Conservation (phyloP, 2,797 vertebrate genomes). For the Choloepus didactylus region DNA sequence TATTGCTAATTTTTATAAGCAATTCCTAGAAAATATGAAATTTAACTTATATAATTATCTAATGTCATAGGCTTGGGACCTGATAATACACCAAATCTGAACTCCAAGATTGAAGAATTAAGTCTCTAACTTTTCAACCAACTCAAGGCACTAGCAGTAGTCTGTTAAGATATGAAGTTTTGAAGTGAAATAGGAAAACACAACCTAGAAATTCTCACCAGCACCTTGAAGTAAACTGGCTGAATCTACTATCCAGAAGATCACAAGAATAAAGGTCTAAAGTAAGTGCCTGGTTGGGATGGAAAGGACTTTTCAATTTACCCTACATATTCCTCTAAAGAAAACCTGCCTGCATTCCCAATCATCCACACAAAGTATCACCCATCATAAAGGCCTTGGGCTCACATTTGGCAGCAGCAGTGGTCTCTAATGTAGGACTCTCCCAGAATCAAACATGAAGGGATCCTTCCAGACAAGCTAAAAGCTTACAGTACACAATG, state of each 20-base stretch:
- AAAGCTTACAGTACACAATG: neutral
- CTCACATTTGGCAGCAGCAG: neutral
- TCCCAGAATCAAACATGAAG: neutral
- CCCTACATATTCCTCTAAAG: neutral
- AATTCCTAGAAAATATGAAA: conserved; percentile 48
- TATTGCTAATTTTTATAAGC: conserved; percentile 61
- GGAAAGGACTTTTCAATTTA: conserved; percentile 29
- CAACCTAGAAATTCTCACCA: neutral
- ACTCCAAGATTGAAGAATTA: neutral
- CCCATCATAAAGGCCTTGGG: neutral
- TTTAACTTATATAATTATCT: neutral
- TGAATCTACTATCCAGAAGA: neutral
- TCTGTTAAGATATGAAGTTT: conserved; percentile 8
- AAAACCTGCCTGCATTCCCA: neutral
- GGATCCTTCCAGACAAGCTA: conserved; percentile 33
- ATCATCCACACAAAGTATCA: neutral
- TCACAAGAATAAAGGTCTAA: conserved; percentile 32
- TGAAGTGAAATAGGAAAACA: conserved; percentile 33
- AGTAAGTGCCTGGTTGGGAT: neutral
- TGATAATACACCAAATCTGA: conserved; percentile 15
- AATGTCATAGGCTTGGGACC: neutral
- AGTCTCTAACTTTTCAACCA: neutral
- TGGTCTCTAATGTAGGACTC: conserved; percentile 24
- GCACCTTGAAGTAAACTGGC: conserved; percentile 30
- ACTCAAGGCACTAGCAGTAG: neutral